Evolutionary conservation across 2,888 invertebrate species (phyloP), one percentile per base, ranked within the genome.

Genomic region (Yponomeuta evonymella): DNA sequence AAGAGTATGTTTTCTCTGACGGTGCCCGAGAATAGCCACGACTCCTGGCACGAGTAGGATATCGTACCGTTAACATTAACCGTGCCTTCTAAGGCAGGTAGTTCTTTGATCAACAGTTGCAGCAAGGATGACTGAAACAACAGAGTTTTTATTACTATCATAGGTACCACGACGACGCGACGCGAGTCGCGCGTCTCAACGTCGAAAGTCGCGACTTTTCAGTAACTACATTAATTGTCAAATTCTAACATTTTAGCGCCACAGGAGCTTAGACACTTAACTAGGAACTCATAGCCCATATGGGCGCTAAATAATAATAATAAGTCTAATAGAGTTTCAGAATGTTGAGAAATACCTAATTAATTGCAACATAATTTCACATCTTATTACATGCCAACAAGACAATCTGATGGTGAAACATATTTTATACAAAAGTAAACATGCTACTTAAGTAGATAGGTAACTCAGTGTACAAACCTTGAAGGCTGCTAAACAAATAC

Each of bases 1-100:
- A 98, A 98, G 0, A 96, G 79, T 74, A 98, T 96, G 81, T 98
- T 98, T 74, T 97, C 96, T 67, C 96, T 88, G 0, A 98, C 93
- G 0, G 96, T 95, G 0, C 93, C 94, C 0, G 95, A 94, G 79
- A 96, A 96, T 0, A 96, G 92, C 98, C 98, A 98, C 0, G 98
- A 94, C 78, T 97, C 96, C 83, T 97, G 97, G 70, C 96, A 94
- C 0, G 96, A 95, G 80, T 97, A 98, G 0, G 95, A 95, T 6
- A 95, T 10, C 0, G 77, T 90, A 1, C 95, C 97, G 15, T 93
- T 92, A 0, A 96, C 84, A 51, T 89, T 88, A 1, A 96, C 79
- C 5, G 81, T 88, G 1, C 97, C 97, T 3, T 79, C 78, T 4
- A 79, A 79, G 11, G 94, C 76, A 0, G 94, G 93, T 23, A 97